Evolutionary conservation across 2,113 vertebrate species (phyloP).

Genomic region (Pelmatolapia mariae): DNA sequence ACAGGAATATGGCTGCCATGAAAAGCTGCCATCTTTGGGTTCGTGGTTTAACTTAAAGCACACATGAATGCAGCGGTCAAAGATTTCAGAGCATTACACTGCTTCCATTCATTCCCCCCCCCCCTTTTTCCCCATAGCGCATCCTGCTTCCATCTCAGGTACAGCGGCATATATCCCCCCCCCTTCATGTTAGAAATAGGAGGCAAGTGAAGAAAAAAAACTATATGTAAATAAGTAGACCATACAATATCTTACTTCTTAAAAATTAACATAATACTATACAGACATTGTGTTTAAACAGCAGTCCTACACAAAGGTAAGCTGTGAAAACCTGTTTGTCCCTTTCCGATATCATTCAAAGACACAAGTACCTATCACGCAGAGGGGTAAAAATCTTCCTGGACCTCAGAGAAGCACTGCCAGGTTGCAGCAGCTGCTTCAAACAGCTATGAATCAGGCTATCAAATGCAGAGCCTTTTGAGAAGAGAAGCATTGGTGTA

Average conservation of each 20-base stretch:
- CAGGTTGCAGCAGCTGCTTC: conserved; percentile 39
- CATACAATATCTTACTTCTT: neutral
- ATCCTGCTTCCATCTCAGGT: neutral
- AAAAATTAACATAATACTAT: neutral
- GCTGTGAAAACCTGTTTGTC: conserved; percentile 13
- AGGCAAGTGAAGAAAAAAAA: too few species aligned
- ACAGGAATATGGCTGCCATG: neutral
- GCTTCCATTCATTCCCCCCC: fast-evolving
- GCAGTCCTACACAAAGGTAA: neutral
- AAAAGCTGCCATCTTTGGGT: neutral
- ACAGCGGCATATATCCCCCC: fast-evolving
- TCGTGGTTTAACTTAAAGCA: neutral
- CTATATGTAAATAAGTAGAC: too few species aligned
- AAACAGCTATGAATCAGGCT: conserved; percentile 9
- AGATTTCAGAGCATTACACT: neutral
- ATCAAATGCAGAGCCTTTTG: neutral
- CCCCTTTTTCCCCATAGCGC: neutral
- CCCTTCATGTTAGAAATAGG: too few species aligned
- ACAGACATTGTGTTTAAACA: neutral
- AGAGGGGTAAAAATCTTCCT: neutral
- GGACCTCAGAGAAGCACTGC: conserved; percentile 1
- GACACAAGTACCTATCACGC: conserved; percentile 5
- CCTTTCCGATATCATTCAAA: neutral
- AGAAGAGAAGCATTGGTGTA: neutral
- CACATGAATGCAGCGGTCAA: neutral